These are phyloP conservation scores for Xestia sexstrigata DNA, from an alignment of 2,888 invertebrate genomes.

Conservation along the genomic window DNA sequence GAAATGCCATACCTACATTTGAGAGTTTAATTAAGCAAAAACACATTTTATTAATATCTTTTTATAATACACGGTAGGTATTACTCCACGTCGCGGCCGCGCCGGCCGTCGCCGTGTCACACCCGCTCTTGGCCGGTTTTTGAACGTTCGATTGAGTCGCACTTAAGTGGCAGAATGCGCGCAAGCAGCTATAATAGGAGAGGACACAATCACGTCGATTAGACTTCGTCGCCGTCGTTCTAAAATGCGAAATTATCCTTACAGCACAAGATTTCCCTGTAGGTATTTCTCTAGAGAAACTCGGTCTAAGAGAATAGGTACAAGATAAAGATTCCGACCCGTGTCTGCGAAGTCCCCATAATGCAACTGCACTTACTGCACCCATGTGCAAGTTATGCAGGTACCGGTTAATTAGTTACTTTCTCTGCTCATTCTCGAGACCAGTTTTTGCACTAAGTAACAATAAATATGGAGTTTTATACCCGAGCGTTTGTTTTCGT, in stretches of 20 bases:
- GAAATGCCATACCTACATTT: neutral
- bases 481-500: slow-evolving; percentile 50
- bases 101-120: neutral
- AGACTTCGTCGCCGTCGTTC: slow-evolving; percentile 24
- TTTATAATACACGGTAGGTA: slow-evolving; percentile 8
- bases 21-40: neutral
- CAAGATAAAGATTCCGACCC: neutral
- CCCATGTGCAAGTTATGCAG: slow-evolving; percentile 29
- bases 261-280: too few species aligned
- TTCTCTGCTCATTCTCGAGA: slow-evolving; percentile 56
- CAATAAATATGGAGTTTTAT: slow-evolving; percentile 63
- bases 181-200: slow-evolving; percentile 48
- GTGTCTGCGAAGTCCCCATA: slow-evolving; percentile 16
- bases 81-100: slow-evolving; percentile 4
- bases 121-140: slow-evolving; percentile 41
- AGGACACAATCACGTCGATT: slow-evolving; percentile 58
- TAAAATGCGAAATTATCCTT: slow-evolving; percentile 30
- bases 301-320: slow-evolving; percentile 1
- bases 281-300: slow-evolving; percentile 1
- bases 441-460: slow-evolving; percentile 64
- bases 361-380: slow-evolving; percentile 47
- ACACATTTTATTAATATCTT: neutral
- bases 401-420: slow-evolving; percentile 53
- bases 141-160: slow-evolving; percentile 56
- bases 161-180: slow-evolving; percentile 60